Percentiles rank a stretch among this genome's conserved stretches.
Evolutionary conservation across 2,797 vertebrate genomes (phyloP).

Genomic region (Eutrigla gurnardus): DNA sequence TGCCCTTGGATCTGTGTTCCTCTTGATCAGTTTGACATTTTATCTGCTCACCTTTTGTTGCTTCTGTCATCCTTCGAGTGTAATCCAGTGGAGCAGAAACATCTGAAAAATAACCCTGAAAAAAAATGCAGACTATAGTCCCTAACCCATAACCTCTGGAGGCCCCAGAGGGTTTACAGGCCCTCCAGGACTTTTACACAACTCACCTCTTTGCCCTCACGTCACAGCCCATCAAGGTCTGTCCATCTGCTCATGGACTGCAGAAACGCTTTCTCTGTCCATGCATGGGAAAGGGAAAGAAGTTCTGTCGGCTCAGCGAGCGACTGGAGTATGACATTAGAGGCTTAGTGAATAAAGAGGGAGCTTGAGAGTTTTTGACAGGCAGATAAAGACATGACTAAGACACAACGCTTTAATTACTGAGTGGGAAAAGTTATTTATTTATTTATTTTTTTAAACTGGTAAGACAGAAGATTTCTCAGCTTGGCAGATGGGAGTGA

Average conservation of each 20-base stretch:
- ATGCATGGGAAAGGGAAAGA: not conserved
- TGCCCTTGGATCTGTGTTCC: constrained; percentile 1
- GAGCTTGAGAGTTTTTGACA: constrained; percentile 43
- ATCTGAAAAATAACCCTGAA: constrained; percentile 54
- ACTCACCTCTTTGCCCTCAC: constrained; percentile 66
- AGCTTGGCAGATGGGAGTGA: constrained; percentile 34
- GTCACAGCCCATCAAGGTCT: constrained; percentile 57
- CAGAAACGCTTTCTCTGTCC: constrained; percentile 41
- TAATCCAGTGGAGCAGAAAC: constrained; percentile 52
- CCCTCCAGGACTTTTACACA: constrained; percentile 53
- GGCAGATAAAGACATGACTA: constrained; percentile 53
- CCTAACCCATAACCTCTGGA: constrained; percentile 52
- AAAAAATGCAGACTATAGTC: constrained; percentile 28
- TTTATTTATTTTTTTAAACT: not conserved
- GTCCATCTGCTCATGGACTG: constrained; percentile 49
- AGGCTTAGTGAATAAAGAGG: constrained; percentile 28
- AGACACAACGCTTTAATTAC: constrained; percentile 51
- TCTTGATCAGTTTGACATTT: constrained; percentile 32
- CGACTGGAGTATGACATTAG: constrained; percentile 34
- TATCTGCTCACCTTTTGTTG: constrained; percentile 37
- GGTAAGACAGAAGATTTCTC: constrained; percentile 39
- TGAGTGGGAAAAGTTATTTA: not conserved
- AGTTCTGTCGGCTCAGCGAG: constrained; percentile 7
- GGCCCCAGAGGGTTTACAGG: constrained; percentile 43
- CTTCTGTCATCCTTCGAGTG: constrained; percentile 22